Evolutionary conservation across 2,113 vertebrate genomes (phyloP), one percentile per base, ranked within the genome.

Genomic region (Onychostruthus taczanowskii): DNA sequence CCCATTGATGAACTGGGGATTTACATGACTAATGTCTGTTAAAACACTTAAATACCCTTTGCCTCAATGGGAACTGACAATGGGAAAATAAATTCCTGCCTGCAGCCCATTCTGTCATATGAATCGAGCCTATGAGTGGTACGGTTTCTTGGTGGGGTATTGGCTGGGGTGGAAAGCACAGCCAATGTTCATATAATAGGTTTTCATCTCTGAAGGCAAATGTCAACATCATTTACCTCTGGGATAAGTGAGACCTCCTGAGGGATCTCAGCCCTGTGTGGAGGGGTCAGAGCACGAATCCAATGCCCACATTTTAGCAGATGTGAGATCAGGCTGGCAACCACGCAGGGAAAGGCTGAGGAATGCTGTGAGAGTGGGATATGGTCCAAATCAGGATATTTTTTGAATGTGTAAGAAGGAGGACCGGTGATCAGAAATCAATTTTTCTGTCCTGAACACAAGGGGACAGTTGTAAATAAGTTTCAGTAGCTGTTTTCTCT

Each of bases 1-100:
- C 73, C 64, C 43, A 69, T 23, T 96, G 93, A 95, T 90, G 79
- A 90, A 52, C 64, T 2, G 0, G 28, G 73, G 83, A 94, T 95
- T 97, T 94, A 93, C 93, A 90, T 94, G 88, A 79, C 62, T 90
- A 92, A 94, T 94, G 74, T 95, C 91, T 93, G 43, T 88, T 94
- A 95, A 75, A 78, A 66, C 90, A 81, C 92, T 79, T 90, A 95
- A 95, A 82, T 94, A 84, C 58, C 73, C 67, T 53, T 84, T 78
- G 35, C 55, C 70, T 96, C 87, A 95, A 88, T 72, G 64, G 91
- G 78, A 93, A 21, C 44, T 0, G 6, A 94, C 89, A 96, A 87
- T 84, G 41, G 85, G 73, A 78, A 84, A 84, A 93, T 53, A 92
- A 96, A 93, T 88, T 88, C 84, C 90, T 53, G 79, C 88, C 85